Percentiles rank a stretch among this genome's conserved stretches.
phyloP scores from a whole-genome alignment of 2,797 vertebrate species.

The Mormyrus proboscirostris region DNA sequence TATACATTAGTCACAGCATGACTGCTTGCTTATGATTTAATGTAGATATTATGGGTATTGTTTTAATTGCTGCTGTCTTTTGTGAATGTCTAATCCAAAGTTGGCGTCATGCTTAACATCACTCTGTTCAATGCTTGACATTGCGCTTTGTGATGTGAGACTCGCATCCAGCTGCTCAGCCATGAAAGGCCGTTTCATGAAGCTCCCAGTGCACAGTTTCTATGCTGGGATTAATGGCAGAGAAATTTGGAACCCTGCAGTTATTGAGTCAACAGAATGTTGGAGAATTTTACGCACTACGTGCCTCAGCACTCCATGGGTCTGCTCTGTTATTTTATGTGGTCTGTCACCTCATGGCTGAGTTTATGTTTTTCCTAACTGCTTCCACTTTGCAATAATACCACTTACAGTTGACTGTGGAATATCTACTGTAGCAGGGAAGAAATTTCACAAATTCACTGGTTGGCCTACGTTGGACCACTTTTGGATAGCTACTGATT shows the following conservation, averaged over 20 bases:
- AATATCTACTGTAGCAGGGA: neutral
- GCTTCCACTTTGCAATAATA: neutral
- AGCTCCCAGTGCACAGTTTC: neutral
- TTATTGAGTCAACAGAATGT: neutral
- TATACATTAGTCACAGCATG: neutral
- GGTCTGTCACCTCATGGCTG: neutral
- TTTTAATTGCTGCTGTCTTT: neutral
- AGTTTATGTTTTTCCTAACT: neutral
- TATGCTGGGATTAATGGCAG: neutral
- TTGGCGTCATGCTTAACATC: neutral
- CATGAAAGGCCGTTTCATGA: neutral
- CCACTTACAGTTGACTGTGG: neutral
- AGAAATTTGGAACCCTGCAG: neutral
- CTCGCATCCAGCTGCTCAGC: neutral
- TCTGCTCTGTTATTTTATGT: neutral
- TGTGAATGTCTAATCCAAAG: neutral
- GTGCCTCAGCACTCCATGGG: neutral
- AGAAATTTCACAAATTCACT: neutral
- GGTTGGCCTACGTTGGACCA: neutral
- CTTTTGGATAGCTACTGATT: neutral
- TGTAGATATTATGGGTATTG: neutral
- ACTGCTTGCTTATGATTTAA: neutral
- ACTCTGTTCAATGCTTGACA: neutral
- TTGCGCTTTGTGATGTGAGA: neutral
- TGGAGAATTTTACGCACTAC: neutral